Base-by-base conservation (phyloP, 2,797 vertebrate genomes). In the Ciconia nigra region DNA sequence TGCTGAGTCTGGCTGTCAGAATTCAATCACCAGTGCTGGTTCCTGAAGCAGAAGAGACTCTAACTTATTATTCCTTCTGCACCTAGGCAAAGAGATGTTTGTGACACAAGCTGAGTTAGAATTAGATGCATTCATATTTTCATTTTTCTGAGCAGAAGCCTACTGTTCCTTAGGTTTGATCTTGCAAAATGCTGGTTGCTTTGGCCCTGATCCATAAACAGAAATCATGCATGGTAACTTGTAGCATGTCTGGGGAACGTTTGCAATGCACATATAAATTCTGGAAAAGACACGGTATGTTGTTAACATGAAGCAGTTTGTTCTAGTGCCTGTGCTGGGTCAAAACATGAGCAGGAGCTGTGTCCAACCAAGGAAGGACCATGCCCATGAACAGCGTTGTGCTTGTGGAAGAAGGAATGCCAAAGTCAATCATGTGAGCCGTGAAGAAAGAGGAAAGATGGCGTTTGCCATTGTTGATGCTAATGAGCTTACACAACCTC, bases 221-320 rank as follows among this genome's bases (percentile, higher is more conserved):
- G 47, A 80, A 92, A 71, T 44, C 15, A 11, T 1, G 4, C 51
- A 4, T 0, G 21, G 72, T 19, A 54, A 33, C 83, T 49, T 1
- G 1, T 5, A 35, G 59, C 49, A 12, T 0, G 5, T 10, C 42
- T 51, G 35, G 49, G 41, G 57, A 16, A 78, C 0, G 3, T 72
- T 65, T 71, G 15, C 41, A 22, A 21, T 1, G 13, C 52, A 13
- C 6, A 29, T 54, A 37, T 22, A 24, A 66, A 52, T 66, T 46
- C 72, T 86, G 54, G 67, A 49, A 90, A 57, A 67, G 2, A 39
- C 1, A 2, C 5, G 6, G 13, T 26, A 35, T 24, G 24, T 55
- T 44, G n/a, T 8, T 54, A 57, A 67, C 15, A 4, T 0, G 17
- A 57, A 83, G 49, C 9, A 46, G 57, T 33, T 58, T 59, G n/a